Percentiles rank a stretch among this genome's conserved stretches.
These are phyloP conservation scores for Drosophila seguyi DNA, from an alignment of 1,140 invertebrate genomes.

Conservation along the genomic window DNA sequence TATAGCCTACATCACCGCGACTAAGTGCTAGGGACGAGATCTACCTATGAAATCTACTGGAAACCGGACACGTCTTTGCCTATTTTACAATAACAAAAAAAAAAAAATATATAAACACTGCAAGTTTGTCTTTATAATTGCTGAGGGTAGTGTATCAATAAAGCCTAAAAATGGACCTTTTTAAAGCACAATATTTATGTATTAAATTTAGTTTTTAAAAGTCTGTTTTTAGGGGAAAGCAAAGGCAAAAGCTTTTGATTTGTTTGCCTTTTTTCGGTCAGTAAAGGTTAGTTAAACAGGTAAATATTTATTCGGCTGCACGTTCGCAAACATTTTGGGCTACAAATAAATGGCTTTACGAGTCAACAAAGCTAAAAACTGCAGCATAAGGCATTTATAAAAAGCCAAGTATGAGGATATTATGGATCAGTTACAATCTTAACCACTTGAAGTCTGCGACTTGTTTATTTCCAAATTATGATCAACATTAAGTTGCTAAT, in stretches of 20 bases:
- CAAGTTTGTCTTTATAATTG: no score
- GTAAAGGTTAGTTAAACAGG: constrained; percentile 28
- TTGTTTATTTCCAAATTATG: not conserved
- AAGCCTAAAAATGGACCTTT: constrained; percentile 10
- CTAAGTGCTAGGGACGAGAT: not conserved
- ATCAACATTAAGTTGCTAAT: constrained; percentile 1
- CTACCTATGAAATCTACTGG: not conserved
- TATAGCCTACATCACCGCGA: constrained; percentile 32
- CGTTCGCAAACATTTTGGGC: constrained; percentile 30
- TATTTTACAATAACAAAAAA: not conserved
- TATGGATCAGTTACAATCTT: constrained; percentile 3
- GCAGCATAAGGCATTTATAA: constrained; percentile 6
- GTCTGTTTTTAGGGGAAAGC: constrained; percentile 17
- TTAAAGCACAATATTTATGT: not conserved
- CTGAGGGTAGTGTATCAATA: not conserved
- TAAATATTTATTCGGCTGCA: constrained; percentile 28
- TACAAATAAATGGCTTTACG: not conserved
- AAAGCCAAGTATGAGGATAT: not conserved
- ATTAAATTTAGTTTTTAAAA: not conserved
- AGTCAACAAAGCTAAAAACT: constrained; percentile 22
- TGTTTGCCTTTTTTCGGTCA: not conserved
- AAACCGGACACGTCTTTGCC: not conserved
- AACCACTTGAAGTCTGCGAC: not conserved
- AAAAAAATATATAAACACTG: not conserved
- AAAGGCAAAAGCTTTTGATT: constrained; percentile 1